Evolutionary conservation across 2,113 vertebrate species (phyloP), one percentile per base, ranked within the genome.

Genomic region (Romanogobio albipinnatus): DNA sequence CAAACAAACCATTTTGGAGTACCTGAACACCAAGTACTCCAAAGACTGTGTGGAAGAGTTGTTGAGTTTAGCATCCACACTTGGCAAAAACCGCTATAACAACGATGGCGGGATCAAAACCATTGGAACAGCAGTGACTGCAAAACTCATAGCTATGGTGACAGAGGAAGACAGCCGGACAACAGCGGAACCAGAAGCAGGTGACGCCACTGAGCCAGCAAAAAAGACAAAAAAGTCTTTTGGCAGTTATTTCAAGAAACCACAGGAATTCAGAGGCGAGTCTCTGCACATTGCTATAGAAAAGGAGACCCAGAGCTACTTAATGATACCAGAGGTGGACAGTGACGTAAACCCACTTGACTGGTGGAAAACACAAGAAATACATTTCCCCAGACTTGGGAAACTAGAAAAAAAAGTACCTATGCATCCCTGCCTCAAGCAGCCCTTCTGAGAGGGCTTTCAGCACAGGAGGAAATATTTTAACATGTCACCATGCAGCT

Each of bases 361-460:
- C 74, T 76, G 82, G 71, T 75, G 82, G 71, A 84, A 45, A 61
- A 56, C 26, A 39, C 53, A 75, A 33, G 2, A 33, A 47, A 53
- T 70, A 33, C 10, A 84, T 26, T 84, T 76, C n/a, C 71, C 71
- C 53, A 33, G 22, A 45, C 51, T 62, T 71, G 56, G 22, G n/a
- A 76, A 61, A 33, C n/a, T 76, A 39, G 82, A 53, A 84, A 80
- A 80, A 81, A 47, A 74, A 80, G 53, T 85, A 62, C 39, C 77
- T 85, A 36, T 81, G 76, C 51, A 33, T 82, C 79, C 79, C 62
- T 82, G 61, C 79, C 79, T 82, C 79, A 82, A 82, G 62, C 79
- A 68, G 79, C 79, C 62, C 62, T 81, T 70, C 79, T 66, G 62
- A 53, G 62, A 82, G 47, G 43, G 62, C 47, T 68, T 82, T 81